phyloP scores from a whole-genome alignment of 1,140 invertebrate species.

The Solen grandis region DNA sequence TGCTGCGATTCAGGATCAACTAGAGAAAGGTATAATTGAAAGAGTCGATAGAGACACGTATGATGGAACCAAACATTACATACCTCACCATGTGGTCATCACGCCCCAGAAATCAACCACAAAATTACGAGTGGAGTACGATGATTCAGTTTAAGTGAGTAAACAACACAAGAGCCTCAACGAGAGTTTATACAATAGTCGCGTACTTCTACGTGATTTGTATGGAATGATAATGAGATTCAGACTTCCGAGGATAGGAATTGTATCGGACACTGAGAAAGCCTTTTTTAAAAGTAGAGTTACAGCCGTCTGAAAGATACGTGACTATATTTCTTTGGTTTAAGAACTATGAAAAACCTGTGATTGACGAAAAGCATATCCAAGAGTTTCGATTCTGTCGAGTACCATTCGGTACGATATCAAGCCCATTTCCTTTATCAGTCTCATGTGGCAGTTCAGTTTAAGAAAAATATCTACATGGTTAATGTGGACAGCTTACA shows the following conservation, averaged over 20 bases:
- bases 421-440: slow-evolving; percentile 6
- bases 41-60: neutral
- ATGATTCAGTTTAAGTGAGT: slow-evolving; percentile 7
- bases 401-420: neutral
- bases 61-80: neutral
- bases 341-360: neutral
- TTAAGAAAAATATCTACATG: neutral
- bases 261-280: slow-evolving; percentile 19
- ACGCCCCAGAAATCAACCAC: slow-evolving; percentile 12
- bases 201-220: slow-evolving; percentile 5
- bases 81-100: slow-evolving; percentile 18
- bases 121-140: slow-evolving; percentile 1
- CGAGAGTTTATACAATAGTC: slow-evolving; percentile 8
- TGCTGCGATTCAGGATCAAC: slow-evolving; percentile 16
- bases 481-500: slow-evolving; percentile 1
- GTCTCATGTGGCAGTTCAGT: neutral
- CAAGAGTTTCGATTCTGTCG: neutral
- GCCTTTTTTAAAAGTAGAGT: neutral
- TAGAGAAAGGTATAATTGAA: slow-evolving; percentile 3
- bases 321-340: slow-evolving; percentile 10
- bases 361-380: neutral
- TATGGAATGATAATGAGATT: slow-evolving; percentile 13
- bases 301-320: neutral
- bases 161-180: slow-evolving; percentile 7
- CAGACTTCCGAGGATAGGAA: neutral